Conservation (phyloP, 1,140 invertebrate genomes). For the Samia ricini region DNA sequence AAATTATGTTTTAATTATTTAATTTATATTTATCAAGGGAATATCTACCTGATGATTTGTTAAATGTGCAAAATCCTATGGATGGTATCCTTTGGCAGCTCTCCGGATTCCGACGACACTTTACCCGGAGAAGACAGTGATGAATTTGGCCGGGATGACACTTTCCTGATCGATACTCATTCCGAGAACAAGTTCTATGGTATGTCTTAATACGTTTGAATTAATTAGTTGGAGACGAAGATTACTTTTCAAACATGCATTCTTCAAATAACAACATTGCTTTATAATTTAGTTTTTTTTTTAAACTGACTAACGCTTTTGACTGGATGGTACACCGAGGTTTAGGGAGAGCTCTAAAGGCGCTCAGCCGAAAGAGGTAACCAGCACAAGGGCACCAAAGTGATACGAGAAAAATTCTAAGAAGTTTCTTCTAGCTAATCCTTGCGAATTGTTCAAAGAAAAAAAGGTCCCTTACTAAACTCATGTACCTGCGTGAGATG, state of each 20-base stretch:
- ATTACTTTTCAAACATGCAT: too few relatives aligned
- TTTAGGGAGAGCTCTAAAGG: too few relatives aligned
- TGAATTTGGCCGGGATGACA: constrained; percentile 87
- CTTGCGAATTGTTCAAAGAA: background rate
- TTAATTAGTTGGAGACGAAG: background rate
- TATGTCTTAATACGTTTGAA: constrained; percentile 29
- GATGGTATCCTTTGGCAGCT: constrained; percentile 75
- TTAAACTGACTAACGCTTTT: too few relatives aligned
- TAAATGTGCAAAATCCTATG: background rate
- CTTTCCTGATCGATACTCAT: constrained; percentile 90
- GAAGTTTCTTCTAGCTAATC: background rate
- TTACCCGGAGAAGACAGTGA: constrained; percentile 87
- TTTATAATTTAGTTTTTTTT: too few relatives aligned
- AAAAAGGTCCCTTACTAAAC: background rate
- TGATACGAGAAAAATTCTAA: too few relatives aligned
- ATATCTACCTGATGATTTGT: background rate
- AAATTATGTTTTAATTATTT: background rate
- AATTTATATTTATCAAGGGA: constrained; percentile 1
- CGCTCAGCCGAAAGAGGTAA: too few relatives aligned
- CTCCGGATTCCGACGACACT: constrained; percentile 91
- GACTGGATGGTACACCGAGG: too few relatives aligned
- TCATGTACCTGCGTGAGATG: too few relatives aligned
- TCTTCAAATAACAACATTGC: too few relatives aligned
- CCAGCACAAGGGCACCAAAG: too few relatives aligned
- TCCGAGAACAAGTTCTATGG: constrained; percentile 93